phyloP scores from a whole-genome alignment of 2,113 vertebrate species.

The Halcyon malimbica region DNA sequence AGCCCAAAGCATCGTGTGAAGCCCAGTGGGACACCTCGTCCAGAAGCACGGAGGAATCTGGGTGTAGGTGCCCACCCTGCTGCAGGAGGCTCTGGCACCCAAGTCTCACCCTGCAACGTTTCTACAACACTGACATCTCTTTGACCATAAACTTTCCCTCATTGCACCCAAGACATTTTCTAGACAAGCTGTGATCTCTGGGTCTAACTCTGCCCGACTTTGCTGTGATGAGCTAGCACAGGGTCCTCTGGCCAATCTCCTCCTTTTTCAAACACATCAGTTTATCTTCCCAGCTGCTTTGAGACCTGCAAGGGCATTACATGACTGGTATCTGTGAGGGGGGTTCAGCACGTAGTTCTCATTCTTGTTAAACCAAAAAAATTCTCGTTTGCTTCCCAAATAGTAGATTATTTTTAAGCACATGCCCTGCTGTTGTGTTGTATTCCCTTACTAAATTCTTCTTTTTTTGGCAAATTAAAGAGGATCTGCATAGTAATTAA shows the following conservation, averaged over 20 bases:
- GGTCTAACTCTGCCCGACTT: background rate
- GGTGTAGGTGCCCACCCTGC: background rate
- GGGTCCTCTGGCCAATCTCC: background rate
- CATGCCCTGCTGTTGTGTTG: background rate
- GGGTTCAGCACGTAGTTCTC: background rate
- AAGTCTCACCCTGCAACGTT: background rate
- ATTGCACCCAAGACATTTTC: background rate
- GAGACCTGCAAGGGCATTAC: background rate
- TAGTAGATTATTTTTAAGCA: background rate
- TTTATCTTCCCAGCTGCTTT: background rate
- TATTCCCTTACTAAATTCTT: background rate
- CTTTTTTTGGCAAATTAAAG: background rate
- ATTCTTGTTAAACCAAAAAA: background rate
- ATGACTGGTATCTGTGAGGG: background rate
- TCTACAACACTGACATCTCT: background rate
- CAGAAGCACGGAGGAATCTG: no score
- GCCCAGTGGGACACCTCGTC: background rate
- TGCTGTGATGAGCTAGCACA: background rate
- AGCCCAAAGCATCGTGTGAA: rapidly evolving
- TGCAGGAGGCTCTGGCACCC: background rate
- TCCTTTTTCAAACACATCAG: background rate
- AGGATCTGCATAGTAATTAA: background rate
- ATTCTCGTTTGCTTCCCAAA: background rate
- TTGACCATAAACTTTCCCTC: background rate
- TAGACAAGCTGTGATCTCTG: background rate